These are phyloP conservation scores for Coelopa frigida DNA, from an alignment of 1,140 invertebrate genomes.

Conservation along the genomic window DNA sequence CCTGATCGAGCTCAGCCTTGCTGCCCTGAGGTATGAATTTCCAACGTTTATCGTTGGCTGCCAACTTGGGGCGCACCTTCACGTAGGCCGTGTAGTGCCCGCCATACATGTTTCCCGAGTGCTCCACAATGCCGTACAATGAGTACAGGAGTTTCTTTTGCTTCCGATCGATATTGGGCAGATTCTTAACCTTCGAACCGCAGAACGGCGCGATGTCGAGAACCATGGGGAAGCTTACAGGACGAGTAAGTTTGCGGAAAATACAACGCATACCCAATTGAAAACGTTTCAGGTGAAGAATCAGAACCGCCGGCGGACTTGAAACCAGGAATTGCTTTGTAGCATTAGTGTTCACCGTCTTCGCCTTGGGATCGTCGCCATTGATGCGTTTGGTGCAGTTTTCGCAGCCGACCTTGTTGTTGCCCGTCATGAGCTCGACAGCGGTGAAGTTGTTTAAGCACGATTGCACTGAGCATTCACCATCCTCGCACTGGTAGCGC, in stretches of 20 bases:
- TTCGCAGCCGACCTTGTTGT: conserved; percentile 89
- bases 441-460: conserved; percentile 89
- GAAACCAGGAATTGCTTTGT: conserved; percentile 88
- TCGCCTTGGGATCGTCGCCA: conserved; percentile 52
- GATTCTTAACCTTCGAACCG: conserved; percentile 63
- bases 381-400: conserved; percentile 72
- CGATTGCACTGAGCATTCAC: conserved; percentile 75
- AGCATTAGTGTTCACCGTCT: conserved; percentile 80
- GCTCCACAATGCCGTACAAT: conserved; percentile 91
- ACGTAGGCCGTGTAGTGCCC: conserved; percentile 97
- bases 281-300: conserved; percentile 90
- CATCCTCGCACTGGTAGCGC: conserved; percentile 63
- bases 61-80: conserved; percentile 57
- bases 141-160: conserved; percentile 75
- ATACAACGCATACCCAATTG: conserved; percentile 57
- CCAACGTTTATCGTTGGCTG: conserved; percentile 56
- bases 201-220: conserved; percentile 89
- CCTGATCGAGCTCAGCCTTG: conserved; percentile 43
- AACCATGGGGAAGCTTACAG: conserved; percentile 79
- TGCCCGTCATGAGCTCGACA: conserved; percentile 78
- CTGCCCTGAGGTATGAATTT: conserved; percentile 58
- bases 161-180: conserved; percentile 54
- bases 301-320: conserved; percentile 84
- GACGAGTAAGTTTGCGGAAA: conserved; percentile 71
- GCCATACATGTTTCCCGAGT: conserved; percentile 79